These are phyloP conservation scores for Onychorhynchus coronatus DNA, from an alignment of 2,113 vertebrate genomes.

Conservation along the genomic window DNA sequence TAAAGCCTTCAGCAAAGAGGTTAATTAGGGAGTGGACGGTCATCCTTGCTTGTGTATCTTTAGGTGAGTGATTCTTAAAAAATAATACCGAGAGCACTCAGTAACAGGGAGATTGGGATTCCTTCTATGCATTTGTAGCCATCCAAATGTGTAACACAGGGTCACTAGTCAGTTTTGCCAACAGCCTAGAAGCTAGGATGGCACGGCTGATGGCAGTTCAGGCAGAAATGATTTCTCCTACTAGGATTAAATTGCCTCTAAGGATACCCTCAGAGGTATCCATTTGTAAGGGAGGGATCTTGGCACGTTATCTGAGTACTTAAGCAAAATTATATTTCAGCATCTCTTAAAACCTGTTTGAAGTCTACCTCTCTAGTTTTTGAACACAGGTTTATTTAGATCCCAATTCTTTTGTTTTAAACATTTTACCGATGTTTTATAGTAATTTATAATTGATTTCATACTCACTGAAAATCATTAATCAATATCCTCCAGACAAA, in stretches of 20 bases:
- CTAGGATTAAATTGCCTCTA: neutral
- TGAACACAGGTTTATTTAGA: neutral
- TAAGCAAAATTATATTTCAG: neutral
- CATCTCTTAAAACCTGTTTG: neutral
- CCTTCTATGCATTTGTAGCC: neutral
- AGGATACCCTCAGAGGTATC: neutral
- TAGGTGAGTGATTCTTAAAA: neutral
- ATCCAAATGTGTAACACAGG: neutral
- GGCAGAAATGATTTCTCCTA: neutral
- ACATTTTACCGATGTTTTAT: neutral
- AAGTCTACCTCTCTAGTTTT: neutral
- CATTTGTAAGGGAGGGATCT: neutral
- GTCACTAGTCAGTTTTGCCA: neutral
- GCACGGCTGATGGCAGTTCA: neutral
- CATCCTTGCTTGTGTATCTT: neutral
- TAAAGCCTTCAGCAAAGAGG: neutral
- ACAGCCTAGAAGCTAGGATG: neutral
- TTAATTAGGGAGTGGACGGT: conserved; percentile 3
- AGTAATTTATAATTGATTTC: neutral
- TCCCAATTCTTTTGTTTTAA: neutral
- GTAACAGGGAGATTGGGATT: neutral
- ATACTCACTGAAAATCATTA: neutral
- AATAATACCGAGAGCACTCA: neutral
- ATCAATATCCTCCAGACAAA: neutral
- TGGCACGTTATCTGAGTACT: neutral